Percentiles rank a stretch among this genome's conserved stretches.
Conservation (phyloP, 1,140 invertebrate species). For the Drosophila carrolli region DNA sequence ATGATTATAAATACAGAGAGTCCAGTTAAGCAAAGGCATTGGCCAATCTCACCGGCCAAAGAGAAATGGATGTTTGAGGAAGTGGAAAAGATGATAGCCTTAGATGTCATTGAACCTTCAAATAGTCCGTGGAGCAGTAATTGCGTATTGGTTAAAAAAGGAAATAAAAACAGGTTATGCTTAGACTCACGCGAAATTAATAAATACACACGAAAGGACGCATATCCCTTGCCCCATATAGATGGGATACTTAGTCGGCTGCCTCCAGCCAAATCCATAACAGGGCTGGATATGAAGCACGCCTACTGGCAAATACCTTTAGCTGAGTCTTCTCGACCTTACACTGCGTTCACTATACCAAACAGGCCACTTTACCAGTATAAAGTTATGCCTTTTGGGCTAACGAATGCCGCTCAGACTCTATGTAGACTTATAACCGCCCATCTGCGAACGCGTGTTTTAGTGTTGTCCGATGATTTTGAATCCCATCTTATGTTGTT, state of each 20-base stretch:
- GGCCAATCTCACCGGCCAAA: conserved; percentile 27
- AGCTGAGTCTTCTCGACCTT: conserved; percentile 2
- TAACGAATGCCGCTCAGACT: conserved; percentile 16
- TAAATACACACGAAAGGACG: conserved; percentile 31
- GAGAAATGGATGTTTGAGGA: conserved; percentile 29
- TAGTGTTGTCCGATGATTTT: conserved; percentile 79
- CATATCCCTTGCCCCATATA: conserved; percentile 42
- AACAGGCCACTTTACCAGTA: conserved; percentile 18
- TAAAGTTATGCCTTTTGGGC: conserved; percentile 24
- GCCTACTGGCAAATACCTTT: conserved; percentile 45
- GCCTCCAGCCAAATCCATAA: conserved; percentile 42
- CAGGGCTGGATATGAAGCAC: conserved; percentile 68
- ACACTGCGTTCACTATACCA: conserved; percentile 16
- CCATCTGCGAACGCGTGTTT: conserved; percentile 51
- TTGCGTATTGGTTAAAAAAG: conserved; percentile 32
- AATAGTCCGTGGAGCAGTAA: conserved; percentile 30
- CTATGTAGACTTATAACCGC: conserved; percentile 73
- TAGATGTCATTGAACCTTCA: conserved; percentile 25
- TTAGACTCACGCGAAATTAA: conserved; percentile 44
- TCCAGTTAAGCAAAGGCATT: conserved; percentile 32
- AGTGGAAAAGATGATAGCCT: conserved; percentile 26
- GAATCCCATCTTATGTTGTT: conserved; percentile 84
- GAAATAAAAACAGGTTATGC: conserved; percentile 29
- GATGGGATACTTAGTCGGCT: conserved; percentile 40
- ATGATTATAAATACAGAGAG: conserved; percentile 18